Evolutionary conservation across 1,140 invertebrate genomes (phyloP), one percentile per base, ranked within the genome.

Genomic region (Acromyrmex echinatior): DNA sequence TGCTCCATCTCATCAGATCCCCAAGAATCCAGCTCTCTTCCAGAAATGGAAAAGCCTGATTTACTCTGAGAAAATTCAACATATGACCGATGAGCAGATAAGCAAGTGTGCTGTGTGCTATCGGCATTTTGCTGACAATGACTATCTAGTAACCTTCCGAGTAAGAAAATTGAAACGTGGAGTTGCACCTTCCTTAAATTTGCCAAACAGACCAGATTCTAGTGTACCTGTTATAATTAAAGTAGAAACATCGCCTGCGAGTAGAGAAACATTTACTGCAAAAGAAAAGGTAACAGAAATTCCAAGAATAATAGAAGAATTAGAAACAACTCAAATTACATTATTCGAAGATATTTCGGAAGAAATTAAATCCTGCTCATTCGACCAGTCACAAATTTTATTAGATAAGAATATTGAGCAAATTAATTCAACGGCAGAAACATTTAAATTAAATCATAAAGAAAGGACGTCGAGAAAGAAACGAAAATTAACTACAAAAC

Each of bases 11-110:
- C 80, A 84, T 9, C 56, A 74, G n/a, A 84, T 84, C 3, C 80
- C 80, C 4, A 84, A 84, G 6, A 84, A 84, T 10, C 80, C 80
- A 1, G n/a, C n/a, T 3, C 80, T 84, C 5, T 84, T 84, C 14
- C 39, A 63, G n/a, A 84, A 84, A 18, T 84, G 80, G 80, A 84
- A 84, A 14, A 62, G 16, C 16, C 12, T 62, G 45, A 63, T 84
- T 25, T 84, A 76, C 0, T 84, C 80, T 0, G 56, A 62, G 18
- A 84, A 84, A 21, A 62, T 84, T 35, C 28, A 76, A 49, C 68
- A 84, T 49, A 14, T 84, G 70, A 76, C 80, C 1, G 80, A 84
- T 0, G 70, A 84, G 14, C 80, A 84, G n/a, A 74, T 84, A 84
- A 76, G 80, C 70, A 84, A 84, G 9, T 76, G 80, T 16, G 35